Evolutionary conservation across 2,113 vertebrate genomes (phyloP).

Genomic region (Cinclus mexicanus): DNA sequence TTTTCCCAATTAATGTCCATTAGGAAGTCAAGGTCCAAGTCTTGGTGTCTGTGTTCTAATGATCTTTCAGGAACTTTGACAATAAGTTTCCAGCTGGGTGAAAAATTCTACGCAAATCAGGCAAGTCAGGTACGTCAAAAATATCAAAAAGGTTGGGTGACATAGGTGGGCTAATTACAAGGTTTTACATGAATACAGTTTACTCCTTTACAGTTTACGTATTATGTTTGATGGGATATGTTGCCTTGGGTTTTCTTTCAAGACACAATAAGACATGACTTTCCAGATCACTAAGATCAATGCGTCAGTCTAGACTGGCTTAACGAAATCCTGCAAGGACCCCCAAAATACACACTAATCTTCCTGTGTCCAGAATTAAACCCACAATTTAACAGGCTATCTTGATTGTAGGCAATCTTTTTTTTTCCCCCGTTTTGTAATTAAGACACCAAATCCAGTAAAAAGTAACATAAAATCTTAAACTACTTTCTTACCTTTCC

Average conservation of each 20-base stretch:
- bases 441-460: background rate
- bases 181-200: background rate
- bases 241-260: background rate
- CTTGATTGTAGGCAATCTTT: background rate
- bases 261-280: background rate
- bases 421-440: background rate
- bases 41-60: background rate
- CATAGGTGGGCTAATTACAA: background rate
- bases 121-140: background rate
- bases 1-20: background rate
- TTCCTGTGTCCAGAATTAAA: background rate
- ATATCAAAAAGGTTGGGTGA: background rate
- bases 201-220: too few species aligned
- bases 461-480: background rate
- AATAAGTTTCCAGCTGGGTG: background rate
- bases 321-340: background rate
- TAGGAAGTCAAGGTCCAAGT: background rate
- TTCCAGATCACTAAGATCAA: background rate
- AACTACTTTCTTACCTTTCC: background rate
- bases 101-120: background rate
- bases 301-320: background rate
- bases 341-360: background rate
- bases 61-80: background rate
- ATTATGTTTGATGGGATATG: background rate
- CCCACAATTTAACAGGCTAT: background rate